Evolutionary conservation across 2,797 vertebrate genomes (phyloP).

Genomic region (Dendrocincla tyrannina): DNA sequence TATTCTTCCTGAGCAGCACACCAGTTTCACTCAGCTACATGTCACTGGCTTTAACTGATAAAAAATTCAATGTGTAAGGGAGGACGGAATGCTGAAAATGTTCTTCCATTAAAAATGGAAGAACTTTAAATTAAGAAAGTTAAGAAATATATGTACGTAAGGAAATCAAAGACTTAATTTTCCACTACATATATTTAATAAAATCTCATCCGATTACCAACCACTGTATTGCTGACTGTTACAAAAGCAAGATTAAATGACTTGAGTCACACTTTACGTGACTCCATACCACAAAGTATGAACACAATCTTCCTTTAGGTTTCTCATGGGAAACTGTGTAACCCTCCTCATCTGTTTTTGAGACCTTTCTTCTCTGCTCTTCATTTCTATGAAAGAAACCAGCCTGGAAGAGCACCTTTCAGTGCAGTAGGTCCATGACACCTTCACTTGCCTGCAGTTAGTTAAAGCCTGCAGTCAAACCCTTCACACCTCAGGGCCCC

Average conservation of each 20-base stretch:
- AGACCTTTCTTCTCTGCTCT: neutral
- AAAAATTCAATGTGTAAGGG: neutral
- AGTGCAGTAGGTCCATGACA: rapidly evolving
- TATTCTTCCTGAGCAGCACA: neutral
- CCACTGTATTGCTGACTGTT: neutral
- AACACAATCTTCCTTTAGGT: neutral
- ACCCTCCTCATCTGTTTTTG: neutral
- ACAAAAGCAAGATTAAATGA: neutral
- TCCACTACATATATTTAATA: neutral
- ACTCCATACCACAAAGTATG: neutral
- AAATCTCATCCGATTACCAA: neutral
- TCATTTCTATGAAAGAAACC: rapidly evolving
- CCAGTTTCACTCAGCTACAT: neutral
- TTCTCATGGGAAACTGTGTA: neutral
- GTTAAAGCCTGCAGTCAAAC: neutral
- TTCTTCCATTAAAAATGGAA: neutral
- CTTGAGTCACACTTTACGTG: neutral
- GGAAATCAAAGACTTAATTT: neutral
- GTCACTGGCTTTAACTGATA: neutral
- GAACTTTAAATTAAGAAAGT: neutral
- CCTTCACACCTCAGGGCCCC: neutral
- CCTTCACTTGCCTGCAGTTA: neutral
- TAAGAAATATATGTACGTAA: neutral
- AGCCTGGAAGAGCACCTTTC: neutral
- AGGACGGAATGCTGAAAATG: neutral